Evolutionary conservation across 2,797 vertebrate genomes (phyloP).

Genomic region (Ceryle rudis): DNA sequence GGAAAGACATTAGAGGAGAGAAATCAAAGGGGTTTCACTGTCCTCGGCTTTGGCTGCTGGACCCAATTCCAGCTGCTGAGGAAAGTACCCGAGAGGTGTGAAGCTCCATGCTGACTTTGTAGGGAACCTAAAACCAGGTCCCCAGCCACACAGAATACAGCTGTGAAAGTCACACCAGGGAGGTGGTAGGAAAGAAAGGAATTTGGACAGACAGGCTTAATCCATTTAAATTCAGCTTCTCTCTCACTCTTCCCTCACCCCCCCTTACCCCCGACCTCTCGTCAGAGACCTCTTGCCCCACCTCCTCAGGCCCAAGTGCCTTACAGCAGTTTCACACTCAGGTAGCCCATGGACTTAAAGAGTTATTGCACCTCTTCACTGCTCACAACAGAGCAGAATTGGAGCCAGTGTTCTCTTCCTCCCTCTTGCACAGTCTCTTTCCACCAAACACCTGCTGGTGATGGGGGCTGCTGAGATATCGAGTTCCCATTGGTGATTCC

Average conservation of each 20-base stretch:
- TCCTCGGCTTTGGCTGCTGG: neutral
- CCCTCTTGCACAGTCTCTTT: neutral
- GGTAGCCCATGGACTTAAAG: neutral
- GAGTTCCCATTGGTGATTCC: neutral
- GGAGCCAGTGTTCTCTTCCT: neutral
- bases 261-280: neutral
- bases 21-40: neutral
- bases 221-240: constrained; percentile 45
- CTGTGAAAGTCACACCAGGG: constrained; percentile 59
- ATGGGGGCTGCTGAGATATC: neutral
- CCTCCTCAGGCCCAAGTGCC: neutral
- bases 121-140: neutral
- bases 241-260: neutral
- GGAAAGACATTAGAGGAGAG: neutral
- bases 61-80: neutral
- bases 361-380: neutral
- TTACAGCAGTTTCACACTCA: neutral
- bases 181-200: constrained; percentile 49
- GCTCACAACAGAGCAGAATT: neutral
- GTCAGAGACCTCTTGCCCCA: neutral
- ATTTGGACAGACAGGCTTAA: constrained; percentile 31
- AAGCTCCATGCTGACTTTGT: neutral
- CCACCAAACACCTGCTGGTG: neutral
- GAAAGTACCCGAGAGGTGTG: neutral
- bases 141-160: neutral